Evolutionary conservation across 2,113 vertebrate genomes (phyloP).

Genomic region (Lonchura striata): DNA sequence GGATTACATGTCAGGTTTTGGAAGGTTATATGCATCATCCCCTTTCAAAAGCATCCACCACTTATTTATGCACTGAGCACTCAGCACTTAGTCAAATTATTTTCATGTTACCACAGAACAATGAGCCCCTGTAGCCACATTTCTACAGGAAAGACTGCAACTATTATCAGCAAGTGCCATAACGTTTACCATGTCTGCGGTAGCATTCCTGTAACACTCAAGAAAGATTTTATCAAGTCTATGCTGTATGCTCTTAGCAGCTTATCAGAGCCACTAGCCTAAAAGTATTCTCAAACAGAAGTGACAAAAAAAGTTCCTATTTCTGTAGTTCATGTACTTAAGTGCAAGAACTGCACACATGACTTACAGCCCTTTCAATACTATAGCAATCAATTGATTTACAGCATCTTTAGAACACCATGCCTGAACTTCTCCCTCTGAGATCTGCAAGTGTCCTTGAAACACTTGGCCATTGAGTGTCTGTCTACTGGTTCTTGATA

Average conservation of each 20-base stretch:
- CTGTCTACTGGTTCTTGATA: neutral
- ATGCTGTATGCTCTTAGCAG: neutral
- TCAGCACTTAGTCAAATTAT: neutral
- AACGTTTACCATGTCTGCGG: neutral
- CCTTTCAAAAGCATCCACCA: neutral
- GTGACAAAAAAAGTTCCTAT: neutral
- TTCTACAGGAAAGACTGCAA: neutral
- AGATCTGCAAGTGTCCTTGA: neutral
- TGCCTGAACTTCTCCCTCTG: neutral
- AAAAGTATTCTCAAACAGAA: neutral
- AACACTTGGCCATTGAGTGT: neutral
- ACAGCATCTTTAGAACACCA: neutral
- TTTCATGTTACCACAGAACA: neutral
- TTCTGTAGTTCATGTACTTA: neutral
- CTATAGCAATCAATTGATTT: rapidly evolving
- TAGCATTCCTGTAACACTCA: neutral
- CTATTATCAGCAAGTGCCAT: neutral
- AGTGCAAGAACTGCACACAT: neutral
- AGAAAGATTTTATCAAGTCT: neutral
- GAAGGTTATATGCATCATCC: neutral
- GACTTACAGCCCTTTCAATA: neutral
- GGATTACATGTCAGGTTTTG: neutral
- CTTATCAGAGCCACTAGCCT: neutral
- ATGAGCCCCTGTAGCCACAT: neutral
- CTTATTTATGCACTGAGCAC: neutral